These are phyloP conservation scores for Equus przewalskii DNA, from an alignment of 2,113 vertebrate genomes.

Conservation along the genomic window DNA sequence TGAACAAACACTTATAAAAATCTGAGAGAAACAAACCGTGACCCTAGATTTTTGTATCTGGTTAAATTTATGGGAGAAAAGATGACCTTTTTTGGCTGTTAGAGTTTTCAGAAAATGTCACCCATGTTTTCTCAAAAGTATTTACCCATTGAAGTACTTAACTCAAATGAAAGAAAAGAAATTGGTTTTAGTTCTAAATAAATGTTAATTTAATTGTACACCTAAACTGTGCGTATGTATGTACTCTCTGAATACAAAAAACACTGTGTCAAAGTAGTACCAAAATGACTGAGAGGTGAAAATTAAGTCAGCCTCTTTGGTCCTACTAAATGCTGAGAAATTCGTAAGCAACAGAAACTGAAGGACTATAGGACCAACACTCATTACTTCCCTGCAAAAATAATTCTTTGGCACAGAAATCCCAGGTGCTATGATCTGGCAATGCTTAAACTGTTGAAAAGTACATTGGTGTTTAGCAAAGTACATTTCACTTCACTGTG, in stretches of 20 bases:
- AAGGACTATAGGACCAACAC: rapidly evolving
- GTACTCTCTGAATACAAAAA: not conserved
- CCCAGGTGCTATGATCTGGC: not conserved
- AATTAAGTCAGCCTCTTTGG: not conserved
- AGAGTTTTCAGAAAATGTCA: not conserved
- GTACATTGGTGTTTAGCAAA: not conserved
- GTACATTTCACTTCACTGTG: not conserved
- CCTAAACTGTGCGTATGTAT: not conserved
- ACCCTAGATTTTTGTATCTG: not conserved
- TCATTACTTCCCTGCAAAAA: not conserved
- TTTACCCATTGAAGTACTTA: not conserved
- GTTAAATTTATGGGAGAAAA: not conserved
- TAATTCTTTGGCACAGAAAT: not conserved
- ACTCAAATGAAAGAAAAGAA: not conserved
- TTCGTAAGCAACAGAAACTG: not conserved
- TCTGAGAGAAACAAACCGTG: not conserved
- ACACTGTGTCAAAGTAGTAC: not conserved
- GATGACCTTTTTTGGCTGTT: not conserved
- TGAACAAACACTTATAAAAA: not conserved
- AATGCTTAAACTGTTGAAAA: not conserved
- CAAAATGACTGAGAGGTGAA: not conserved
- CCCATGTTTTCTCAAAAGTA: not conserved
- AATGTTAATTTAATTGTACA: not conserved
- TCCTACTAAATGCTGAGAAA: not conserved
- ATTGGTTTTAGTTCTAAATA: not conserved